These are phyloP conservation scores for Brachypterus glaber DNA, from an alignment of 2,888 invertebrate species.

Conservation along the genomic window DNA sequence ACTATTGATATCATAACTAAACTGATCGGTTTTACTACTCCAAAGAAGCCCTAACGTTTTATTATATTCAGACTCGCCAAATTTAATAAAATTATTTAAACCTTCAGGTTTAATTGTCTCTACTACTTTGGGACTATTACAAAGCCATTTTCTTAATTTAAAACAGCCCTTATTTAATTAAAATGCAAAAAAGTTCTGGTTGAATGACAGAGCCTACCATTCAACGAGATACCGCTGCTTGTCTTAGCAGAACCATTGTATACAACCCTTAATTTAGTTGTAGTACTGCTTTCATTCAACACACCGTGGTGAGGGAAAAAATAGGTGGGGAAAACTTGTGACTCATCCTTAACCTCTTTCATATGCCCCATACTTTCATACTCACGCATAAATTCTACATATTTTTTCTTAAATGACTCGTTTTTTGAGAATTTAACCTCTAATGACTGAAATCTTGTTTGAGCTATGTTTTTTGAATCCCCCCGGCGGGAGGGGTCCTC, in stretches of 20 bases:
- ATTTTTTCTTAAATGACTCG: constrained; percentile 2
- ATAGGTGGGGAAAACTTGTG: background rate
- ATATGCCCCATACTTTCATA: background rate
- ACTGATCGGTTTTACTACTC: constrained; percentile 3
- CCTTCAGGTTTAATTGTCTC: background rate
- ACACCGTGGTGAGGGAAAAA: background rate
- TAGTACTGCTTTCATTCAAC: constrained; percentile 1
- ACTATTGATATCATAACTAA: too few relatives aligned
- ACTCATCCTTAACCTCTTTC: too few relatives aligned
- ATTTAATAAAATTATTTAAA: background rate
- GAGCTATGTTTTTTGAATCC: constrained; percentile 2
- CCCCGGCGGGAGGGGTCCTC: constrained; percentile 6
- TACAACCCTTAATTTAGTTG: too few relatives aligned
- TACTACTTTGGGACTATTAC: constrained; percentile 1
- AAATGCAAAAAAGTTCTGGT: too few relatives aligned
- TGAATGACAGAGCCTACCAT: background rate
- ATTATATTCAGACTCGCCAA: background rate
- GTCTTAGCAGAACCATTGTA: background rate
- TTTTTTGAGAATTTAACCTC: constrained; percentile 6
- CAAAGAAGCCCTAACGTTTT: constrained; percentile 8
- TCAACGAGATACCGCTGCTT: too few relatives aligned
- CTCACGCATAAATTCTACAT: constrained; percentile 1
- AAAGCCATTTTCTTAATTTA: constrained; percentile 2
- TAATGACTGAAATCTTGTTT: constrained; percentile 9
- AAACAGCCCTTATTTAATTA: background rate